These are phyloP conservation scores for Trichoplusia ni DNA, from an alignment of 1,140 invertebrate species.

Conservation along the genomic window DNA sequence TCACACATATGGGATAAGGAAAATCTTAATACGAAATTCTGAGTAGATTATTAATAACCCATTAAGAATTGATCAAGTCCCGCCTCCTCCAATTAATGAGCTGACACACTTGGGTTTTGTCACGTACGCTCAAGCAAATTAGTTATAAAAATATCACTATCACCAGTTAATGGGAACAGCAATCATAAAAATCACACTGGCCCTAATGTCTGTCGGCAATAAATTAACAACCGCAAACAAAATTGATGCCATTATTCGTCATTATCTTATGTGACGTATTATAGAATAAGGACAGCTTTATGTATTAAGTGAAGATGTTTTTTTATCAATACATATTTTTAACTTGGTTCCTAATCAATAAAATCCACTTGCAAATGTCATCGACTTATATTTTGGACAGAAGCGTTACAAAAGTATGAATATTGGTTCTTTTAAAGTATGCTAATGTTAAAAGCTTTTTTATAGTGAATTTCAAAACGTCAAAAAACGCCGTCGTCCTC, in stretches of 20 bases:
- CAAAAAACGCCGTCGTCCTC: too few relatives aligned
- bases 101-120: conserved; percentile 64
- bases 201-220: conserved; percentile 60
- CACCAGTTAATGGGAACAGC: conserved; percentile 52
- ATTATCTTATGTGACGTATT: conserved; percentile 51
- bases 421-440: too few relatives aligned
- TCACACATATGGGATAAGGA: conserved; percentile 51
- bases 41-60: conserved; percentile 48
- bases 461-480: too few relatives aligned
- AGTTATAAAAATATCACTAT: conserved; percentile 46
- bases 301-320: conserved; percentile 29
- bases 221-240: conserved; percentile 49
- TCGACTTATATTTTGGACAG: too few relatives aligned
- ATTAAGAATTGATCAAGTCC: conserved; percentile 45
- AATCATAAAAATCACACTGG: conserved; percentile 59
- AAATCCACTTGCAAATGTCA: too few relatives aligned
- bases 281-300: conserved; percentile 34
- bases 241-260: conserved; percentile 38
- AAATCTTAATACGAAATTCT: conserved; percentile 47
- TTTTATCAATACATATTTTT: background rate
- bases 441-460: too few relatives aligned
- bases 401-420: too few relatives aligned
- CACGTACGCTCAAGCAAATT: conserved; percentile 62
- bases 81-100: conserved; percentile 40
- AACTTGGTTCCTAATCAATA: too few relatives aligned